These are phyloP conservation scores for Drosophila nigricruria DNA, from an alignment of 2,888 invertebrate species.

Conservation along the genomic window DNA sequence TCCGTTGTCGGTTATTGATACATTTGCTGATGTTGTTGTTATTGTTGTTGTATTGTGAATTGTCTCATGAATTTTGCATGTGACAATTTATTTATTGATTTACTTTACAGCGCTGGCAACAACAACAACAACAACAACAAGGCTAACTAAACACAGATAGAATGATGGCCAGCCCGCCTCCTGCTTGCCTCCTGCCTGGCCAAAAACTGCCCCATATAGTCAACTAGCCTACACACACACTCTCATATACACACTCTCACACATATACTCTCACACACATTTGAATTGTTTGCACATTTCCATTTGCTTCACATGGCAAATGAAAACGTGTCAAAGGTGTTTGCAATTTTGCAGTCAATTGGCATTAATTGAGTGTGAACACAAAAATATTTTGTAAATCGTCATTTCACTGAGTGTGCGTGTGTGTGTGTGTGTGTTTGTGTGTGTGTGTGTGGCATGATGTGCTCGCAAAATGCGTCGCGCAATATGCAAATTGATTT, in stretches of 20 bases:
- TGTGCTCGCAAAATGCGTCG: constrained; percentile 66
- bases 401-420: constrained; percentile 42
- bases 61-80: constrained; percentile 77
- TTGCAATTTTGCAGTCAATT: constrained; percentile 80
- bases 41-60: constrained; percentile 38
- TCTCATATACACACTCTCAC: constrained; percentile 7
- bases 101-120: constrained; percentile 48
- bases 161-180: constrained; percentile 31
- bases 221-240: constrained; percentile 41
- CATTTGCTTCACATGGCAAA: constrained; percentile 61
- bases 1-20: constrained; percentile 47
- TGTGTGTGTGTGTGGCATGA: constrained; percentile 21
- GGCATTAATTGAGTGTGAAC: constrained; percentile 81
- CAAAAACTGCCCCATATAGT: constrained; percentile 28
- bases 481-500: constrained; percentile 79
- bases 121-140: constrained; percentile 25
- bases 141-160: constrained; percentile 47
- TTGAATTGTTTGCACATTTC: constrained; percentile 47
- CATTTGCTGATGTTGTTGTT: constrained; percentile 22
- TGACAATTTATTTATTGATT: constrained; percentile 81
- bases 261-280: constrained; percentile 8
- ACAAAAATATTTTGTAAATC: constrained; percentile 80
- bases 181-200: constrained; percentile 27
- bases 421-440: constrained; percentile 11
- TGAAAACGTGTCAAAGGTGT: constrained; percentile 81